A percentile compares a stretch with the other conserved stretches of the same genome.
phyloP scores from a whole-genome alignment of 2,888 invertebrate species.

The Eupithecia tripunctaria region DNA sequence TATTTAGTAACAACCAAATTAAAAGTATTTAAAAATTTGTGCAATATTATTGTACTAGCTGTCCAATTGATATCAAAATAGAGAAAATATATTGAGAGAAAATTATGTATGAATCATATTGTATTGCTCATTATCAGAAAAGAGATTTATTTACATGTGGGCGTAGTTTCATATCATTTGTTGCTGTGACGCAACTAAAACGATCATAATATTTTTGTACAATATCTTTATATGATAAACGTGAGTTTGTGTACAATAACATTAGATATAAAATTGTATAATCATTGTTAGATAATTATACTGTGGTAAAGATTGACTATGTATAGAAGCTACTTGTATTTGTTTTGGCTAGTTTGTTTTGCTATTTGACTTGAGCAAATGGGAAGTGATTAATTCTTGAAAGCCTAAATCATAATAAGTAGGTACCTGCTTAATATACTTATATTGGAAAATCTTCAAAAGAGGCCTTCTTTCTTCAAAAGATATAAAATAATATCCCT shows the following conservation, averaged over 20 bases:
- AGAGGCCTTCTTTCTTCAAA: neutral
- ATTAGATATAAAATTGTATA: neutral
- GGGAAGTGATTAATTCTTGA: neutral
- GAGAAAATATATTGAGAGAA: neutral
- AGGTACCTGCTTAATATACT: neutral
- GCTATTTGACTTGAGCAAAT: neutral
- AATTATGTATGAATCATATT: constrained; percentile 2
- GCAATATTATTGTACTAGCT: neutral
- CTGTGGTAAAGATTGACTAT: neutral
- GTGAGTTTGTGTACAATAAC: neutral
- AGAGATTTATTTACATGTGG: constrained; percentile 20
- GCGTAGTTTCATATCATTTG: constrained; percentile 19
- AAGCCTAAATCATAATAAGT: neutral
- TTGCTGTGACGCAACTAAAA: constrained; percentile 26
- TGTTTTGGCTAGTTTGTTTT: neutral
- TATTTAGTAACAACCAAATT: neutral
- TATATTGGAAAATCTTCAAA: neutral
- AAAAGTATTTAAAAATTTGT: neutral
- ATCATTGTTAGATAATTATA: neutral
- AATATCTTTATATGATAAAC: neutral
- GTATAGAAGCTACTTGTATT: neutral
- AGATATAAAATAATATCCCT: neutral
- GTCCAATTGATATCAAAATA: neutral
- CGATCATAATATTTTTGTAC: constrained; percentile 32
- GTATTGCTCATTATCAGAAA: constrained; percentile 22